Conservation (phyloP, 2,888 invertebrate genomes). For the Seira ritae region DNA sequence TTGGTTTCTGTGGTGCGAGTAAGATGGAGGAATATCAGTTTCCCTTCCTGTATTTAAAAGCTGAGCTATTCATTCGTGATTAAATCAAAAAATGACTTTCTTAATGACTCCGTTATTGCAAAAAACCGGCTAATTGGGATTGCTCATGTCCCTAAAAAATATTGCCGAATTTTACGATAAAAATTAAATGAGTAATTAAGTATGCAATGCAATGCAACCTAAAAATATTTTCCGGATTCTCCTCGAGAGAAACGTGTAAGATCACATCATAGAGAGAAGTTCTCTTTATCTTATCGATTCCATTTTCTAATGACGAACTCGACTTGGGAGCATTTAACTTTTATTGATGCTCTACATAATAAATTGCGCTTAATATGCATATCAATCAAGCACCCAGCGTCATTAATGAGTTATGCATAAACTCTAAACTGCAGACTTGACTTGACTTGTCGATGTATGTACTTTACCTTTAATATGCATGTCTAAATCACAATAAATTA, state of each 20-base stretch:
- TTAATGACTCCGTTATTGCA: too few relatives aligned
- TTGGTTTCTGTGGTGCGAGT: not conserved
- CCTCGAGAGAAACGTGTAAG: too few relatives aligned
- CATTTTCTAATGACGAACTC: not conserved
- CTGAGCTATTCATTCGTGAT: not conserved
- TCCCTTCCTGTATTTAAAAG: not conserved
- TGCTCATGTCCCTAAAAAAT: too few relatives aligned
- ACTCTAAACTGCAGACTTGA: not conserved
- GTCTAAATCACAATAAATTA: not conserved
- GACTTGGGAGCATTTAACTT: not conserved
- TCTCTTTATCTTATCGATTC: not conserved
- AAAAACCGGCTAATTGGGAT: too few relatives aligned
- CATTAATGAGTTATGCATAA: not conserved
- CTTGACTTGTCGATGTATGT: too few relatives aligned
- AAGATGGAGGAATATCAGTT: too few relatives aligned
- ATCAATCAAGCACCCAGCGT: not conserved
- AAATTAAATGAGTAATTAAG: not conserved
- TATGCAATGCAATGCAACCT: not conserved
- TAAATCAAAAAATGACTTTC: not conserved
- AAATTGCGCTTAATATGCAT: not conserved
- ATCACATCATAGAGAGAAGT: too few relatives aligned
- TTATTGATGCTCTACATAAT: not conserved
- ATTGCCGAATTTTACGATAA: too few relatives aligned
- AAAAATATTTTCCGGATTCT: too few relatives aligned
- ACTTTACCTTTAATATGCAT: too few relatives aligned